Evolutionary conservation across 2,113 vertebrate species (phyloP), one percentile per base, ranked within the genome.

Genomic region (Actenoides hombroni): DNA sequence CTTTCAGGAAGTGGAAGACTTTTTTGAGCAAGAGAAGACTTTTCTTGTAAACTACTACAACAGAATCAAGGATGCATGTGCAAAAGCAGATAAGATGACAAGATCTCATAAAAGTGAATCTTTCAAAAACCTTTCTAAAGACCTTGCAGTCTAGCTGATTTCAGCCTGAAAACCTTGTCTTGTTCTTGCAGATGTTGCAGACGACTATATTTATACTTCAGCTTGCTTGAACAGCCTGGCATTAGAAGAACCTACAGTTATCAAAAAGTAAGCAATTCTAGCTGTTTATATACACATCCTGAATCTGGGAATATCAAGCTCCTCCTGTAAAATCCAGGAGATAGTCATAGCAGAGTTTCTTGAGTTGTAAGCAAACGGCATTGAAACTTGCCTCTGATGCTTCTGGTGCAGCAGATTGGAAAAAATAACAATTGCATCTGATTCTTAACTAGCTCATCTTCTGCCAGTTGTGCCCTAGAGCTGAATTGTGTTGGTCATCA

Each of bases 21-120:
- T 99, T 97, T 99, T 99, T 97, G 99, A 99, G 90, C 99, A 99
- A 97, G 99, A 99, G 97, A 99, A 99, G 97, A 99, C 97, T 44
- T 99, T 99, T 93, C 98, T 99, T 82, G 98, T 99, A 33, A 99
- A 99, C 97, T 99, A 99, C 97, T 99, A 98, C 93, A 98, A 97
- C 97, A 99, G 98, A 95, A 99, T 99, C 95, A 99, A 99, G 98
- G 99, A 99, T 92, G 98, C 99, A 24, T 99, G 99, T 95, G 97
- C 98, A 94, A 99, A 99, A 98, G 99, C 99, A 70, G 99, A 99
- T 98, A 99, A 98, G 97, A 99, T 99, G 99, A 99, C 99, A 56
- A 98, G 98, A 94, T 97, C 99, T 33, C 99, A 99, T 97, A 99
- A 99, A 99, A 99, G 99, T 99, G 90, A 97, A 83, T 97, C 39